Conservation (phyloP, 1,140 invertebrate genomes). For the Caerostris darwini region DNA sequence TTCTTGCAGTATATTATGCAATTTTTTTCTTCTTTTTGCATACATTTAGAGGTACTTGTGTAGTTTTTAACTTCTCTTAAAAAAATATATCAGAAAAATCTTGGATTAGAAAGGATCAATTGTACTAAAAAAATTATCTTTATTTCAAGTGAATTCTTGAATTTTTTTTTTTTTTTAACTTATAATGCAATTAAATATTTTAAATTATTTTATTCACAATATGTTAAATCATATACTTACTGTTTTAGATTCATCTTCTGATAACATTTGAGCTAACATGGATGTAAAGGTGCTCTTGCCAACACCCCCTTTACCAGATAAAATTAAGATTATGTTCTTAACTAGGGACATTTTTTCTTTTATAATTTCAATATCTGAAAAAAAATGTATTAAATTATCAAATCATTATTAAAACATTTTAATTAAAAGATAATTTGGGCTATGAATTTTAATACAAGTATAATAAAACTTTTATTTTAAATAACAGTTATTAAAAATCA, state of each 20-base stretch:
- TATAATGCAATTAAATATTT: neutral
- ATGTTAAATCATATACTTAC: constrained; percentile 81
- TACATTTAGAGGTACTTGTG: no score
- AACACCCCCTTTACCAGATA: constrained; percentile 99
- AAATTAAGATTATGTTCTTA: constrained; percentile 93
- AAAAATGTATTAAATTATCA: neutral
- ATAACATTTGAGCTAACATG: constrained; percentile 91
- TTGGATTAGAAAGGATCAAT: no score
- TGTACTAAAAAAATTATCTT: neutral
- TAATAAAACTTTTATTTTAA: no score
- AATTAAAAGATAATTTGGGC: no score
- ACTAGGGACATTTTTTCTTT: constrained; percentile 89
- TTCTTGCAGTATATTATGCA: no score
- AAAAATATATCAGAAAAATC: no score
- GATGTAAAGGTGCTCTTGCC: constrained; percentile 90
- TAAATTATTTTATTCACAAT: neutral
- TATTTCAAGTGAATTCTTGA: neutral
- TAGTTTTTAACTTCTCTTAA: no score
- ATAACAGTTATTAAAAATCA: no score
- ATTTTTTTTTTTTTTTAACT: neutral
- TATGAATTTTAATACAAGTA: no score
- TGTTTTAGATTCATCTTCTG: constrained; percentile 87
- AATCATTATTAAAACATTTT: no score
- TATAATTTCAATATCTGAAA: constrained; percentile 88
- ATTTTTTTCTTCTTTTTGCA: no score